phyloP scores from a whole-genome alignment of 2,888 invertebrate species.

The Mythimna ferrago region DNA sequence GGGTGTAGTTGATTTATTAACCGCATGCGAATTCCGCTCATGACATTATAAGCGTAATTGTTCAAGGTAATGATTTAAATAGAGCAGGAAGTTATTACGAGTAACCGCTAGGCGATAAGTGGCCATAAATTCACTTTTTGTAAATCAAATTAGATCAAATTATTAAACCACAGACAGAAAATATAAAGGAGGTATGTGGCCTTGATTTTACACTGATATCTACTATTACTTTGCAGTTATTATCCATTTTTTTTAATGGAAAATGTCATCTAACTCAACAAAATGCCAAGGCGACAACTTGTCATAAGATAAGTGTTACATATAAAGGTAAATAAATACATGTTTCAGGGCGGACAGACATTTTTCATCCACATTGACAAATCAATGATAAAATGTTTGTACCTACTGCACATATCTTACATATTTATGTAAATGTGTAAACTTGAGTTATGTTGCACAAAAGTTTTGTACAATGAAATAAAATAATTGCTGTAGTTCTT shows the following conservation, averaged over 20 bases:
- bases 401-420: constrained; percentile 9
- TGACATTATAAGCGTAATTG: constrained; percentile 62
- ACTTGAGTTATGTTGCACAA: constrained; percentile 8
- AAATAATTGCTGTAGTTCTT: constrained; percentile 1
- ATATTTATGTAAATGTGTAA: constrained; percentile 7
- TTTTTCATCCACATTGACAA: constrained; percentile 13
- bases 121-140: constrained; percentile 59
- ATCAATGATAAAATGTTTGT: constrained; percentile 24
- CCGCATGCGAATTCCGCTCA: constrained; percentile 43
- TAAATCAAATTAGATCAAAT: constrained; percentile 37
- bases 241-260: constrained; percentile 27
- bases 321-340: constrained; percentile 51
- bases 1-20: constrained; percentile 46
- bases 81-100: constrained; percentile 66
- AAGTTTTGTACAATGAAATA: not conserved
- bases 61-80: constrained; percentile 62
- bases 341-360: constrained; percentile 12
- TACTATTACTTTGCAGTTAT: constrained; percentile 29
- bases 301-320: constrained; percentile 56
- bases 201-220: constrained; percentile 32
- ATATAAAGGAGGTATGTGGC: constrained; percentile 17
- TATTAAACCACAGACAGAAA: constrained; percentile 20
- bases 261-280: constrained; percentile 39
- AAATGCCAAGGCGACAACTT: constrained; percentile 67
- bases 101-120: constrained; percentile 32